Evolutionary conservation across 2,888 invertebrate genomes (phyloP).

Genomic region (Ormyrus nitidulus): DNA sequence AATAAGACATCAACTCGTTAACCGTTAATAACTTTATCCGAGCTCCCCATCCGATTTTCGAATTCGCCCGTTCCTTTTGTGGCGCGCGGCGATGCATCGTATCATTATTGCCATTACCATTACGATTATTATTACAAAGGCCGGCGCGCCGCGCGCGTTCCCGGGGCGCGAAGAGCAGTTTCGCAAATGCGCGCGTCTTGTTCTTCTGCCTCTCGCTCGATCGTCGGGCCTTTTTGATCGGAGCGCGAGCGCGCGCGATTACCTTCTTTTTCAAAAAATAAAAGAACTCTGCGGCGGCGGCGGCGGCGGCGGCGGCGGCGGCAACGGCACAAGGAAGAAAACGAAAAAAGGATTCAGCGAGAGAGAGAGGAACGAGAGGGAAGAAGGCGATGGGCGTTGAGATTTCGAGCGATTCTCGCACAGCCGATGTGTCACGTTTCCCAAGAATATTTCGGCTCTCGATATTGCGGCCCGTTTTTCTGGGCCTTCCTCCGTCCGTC

Average conservation of each 20-base stretch:
- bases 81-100: constrained; percentile 21
- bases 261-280: constrained; percentile 27
- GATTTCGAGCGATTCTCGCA: constrained; percentile 41
- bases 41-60: not conserved
- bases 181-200: constrained; percentile 10
- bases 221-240: constrained; percentile 51
- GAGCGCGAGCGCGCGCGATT: constrained; percentile 40
- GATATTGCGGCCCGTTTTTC: constrained; percentile 13
- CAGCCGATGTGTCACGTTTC: constrained; percentile 52
- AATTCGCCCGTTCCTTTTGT: constrained; percentile 8
- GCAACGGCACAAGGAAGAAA: no score
- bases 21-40: no score
- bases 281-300: no score
- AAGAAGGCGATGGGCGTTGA: constrained; percentile 44
- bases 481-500: not conserved
- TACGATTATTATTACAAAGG: constrained; percentile 34
- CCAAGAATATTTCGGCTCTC: constrained; percentile 49
- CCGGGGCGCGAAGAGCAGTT: constrained; percentile 23
- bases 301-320: no score
- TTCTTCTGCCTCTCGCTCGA: not conserved
- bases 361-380: constrained; percentile 15
- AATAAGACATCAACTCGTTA: no score
- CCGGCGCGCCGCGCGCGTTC: constrained; percentile 2
- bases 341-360: no score
- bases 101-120: constrained; percentile 31